phyloP scores from a whole-genome alignment of 1,140 invertebrate genomes.

The Drosophila littoralis region DNA sequence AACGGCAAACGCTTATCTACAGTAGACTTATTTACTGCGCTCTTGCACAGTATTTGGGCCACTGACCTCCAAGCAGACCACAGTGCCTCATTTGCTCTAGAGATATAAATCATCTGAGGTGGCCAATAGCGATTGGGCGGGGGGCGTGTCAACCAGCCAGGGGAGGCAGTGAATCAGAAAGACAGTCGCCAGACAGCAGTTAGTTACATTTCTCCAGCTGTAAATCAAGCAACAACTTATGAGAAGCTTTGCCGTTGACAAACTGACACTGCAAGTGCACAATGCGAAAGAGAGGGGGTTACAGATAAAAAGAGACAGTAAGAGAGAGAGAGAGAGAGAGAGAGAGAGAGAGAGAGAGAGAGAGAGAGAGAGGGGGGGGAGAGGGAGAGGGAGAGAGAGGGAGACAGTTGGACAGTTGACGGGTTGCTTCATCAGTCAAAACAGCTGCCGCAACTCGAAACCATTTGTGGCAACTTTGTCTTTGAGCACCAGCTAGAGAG shows the following conservation, averaged over 20 bases:
- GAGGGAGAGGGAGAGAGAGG: neutral
- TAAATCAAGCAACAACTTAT: slow-evolving; percentile 48
- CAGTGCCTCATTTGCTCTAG: slow-evolving; percentile 12
- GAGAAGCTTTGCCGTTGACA: slow-evolving; percentile 37
- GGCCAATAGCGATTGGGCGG: slow-evolving; percentile 1
- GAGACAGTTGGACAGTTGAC: slow-evolving; percentile 9
- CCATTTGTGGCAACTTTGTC: slow-evolving; percentile 22
- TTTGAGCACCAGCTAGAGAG: neutral
- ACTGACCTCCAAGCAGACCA: slow-evolving; percentile 24
- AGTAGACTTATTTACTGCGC: neutral
- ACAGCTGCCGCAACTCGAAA: slow-evolving; percentile 11
- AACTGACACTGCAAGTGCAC: slow-evolving; percentile 39
- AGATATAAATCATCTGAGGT: slow-evolving; percentile 41
- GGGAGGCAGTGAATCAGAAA: slow-evolving; percentile 6
- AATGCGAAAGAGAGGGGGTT: neutral
- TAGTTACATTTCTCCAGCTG: slow-evolving; percentile 35
- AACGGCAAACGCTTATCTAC: neutral
- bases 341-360: slow-evolving; percentile 3
- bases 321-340: neutral
- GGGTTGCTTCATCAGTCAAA: slow-evolving; percentile 24
- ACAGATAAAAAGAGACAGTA: neutral
- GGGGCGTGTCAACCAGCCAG: neutral
- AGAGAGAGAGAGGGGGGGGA: neutral
- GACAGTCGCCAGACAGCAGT: slow-evolving; percentile 13
- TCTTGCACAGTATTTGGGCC: slow-evolving; percentile 22